Percentiles rank a stretch among this genome's conserved stretches.
Conservation (phyloP, 2,888 invertebrate species). For the Pristionchus entomophagus region DNA sequence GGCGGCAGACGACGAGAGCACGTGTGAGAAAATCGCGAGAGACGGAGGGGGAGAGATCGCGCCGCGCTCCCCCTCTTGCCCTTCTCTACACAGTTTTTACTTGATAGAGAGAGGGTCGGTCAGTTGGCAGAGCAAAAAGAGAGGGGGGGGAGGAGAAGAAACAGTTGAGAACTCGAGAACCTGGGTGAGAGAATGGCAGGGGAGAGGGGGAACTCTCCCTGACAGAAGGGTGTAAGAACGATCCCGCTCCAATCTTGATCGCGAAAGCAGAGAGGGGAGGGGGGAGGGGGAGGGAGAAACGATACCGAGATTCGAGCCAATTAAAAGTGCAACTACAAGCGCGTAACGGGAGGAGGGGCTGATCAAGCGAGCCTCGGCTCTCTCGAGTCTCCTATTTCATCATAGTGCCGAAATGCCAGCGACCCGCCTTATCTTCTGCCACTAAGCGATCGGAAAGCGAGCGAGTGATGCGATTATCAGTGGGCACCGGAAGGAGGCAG, state of each 20-base stretch:
- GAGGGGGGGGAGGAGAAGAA: background rate
- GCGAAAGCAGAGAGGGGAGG: background rate
- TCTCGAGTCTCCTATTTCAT: slow-evolving; percentile 7
- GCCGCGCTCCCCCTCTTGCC: too few relatives aligned
- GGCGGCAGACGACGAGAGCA: slow-evolving; percentile 4
- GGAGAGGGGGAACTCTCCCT: slow-evolving; percentile 20
- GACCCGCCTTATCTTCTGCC: background rate
- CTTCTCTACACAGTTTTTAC: slow-evolving; percentile 32
- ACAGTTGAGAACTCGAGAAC: slow-evolving; percentile 15
- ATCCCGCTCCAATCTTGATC: background rate
- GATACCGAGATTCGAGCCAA: background rate
- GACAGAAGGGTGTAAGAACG: slow-evolving; percentile 7
- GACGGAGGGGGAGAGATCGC: too few relatives aligned
- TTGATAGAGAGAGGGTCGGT: slow-evolving; percentile 35
- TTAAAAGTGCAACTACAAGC: background rate
- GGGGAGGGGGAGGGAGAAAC: background rate
- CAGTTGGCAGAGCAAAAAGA: background rate
- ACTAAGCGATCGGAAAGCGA: background rate
- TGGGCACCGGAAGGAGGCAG: background rate
- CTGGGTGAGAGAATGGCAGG: background rate
- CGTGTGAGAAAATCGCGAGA: background rate
- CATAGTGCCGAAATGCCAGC: background rate
- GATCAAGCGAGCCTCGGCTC: background rate
- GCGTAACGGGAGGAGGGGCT: background rate
- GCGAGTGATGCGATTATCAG: background rate